Conservation (phyloP, 2,113 vertebrate genomes). For the Hucho hucho region DNA sequence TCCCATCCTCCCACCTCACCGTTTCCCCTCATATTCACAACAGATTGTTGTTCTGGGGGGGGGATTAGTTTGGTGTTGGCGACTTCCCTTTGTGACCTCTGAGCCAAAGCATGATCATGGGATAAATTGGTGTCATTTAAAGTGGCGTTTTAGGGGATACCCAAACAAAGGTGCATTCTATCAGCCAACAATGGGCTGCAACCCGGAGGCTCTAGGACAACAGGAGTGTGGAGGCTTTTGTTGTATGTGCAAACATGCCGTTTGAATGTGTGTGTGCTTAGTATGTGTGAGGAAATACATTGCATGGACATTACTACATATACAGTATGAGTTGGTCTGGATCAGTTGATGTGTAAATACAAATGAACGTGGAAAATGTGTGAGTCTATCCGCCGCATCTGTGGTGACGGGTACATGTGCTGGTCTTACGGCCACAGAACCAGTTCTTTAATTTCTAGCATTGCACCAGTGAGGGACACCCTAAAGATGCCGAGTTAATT, state of each 20-base stretch:
- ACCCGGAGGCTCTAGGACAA: slow-evolving; percentile 22
- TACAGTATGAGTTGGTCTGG: slow-evolving; percentile 28
- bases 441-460: slow-evolving; percentile 28
- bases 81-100: not conserved
- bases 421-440: slow-evolving; percentile 16
- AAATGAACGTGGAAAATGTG: slow-evolving; percentile 18
- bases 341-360: slow-evolving; percentile 4
- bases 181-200: slow-evolving; percentile 9
- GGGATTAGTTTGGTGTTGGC: not conserved
- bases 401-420: too few species aligned
- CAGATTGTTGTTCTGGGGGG: not conserved
- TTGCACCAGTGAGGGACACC: slow-evolving; percentile 7
- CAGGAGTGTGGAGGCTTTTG: slow-evolving; percentile 15
- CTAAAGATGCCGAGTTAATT: slow-evolving; percentile 28
- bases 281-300: slow-evolving; percentile 29
- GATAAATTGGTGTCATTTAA: slow-evolving; percentile 15
- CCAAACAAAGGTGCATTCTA: slow-evolving; percentile 42
- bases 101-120: not conserved
- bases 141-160: slow-evolving; percentile 13
- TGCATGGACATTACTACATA: slow-evolving; percentile 34
- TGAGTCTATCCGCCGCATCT: slow-evolving; percentile 3
- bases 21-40: not conserved
- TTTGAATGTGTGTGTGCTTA: slow-evolving; percentile 5
- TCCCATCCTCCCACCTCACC: slow-evolving; percentile 5
- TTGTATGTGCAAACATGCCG: not conserved